These are phyloP conservation scores for Caenorhabditis imperialis DNA, from an alignment of 2,888 invertebrate species.

Conservation along the genomic window DNA sequence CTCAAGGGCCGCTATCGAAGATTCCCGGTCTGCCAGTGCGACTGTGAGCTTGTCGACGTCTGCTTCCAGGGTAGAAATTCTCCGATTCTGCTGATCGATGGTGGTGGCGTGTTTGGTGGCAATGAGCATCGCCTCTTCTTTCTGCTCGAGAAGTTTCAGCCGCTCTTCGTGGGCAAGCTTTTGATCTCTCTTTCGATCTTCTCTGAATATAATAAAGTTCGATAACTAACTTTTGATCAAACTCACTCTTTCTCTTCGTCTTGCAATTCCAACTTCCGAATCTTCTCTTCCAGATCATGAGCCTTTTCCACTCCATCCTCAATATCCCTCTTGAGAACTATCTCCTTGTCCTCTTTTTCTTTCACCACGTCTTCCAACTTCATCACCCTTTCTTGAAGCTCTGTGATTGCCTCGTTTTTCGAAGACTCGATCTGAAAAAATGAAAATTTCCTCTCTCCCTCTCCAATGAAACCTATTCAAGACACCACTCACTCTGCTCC, in stretches of 20 bases:
- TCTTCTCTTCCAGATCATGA: constrained; percentile 26
- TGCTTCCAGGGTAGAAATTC: constrained; percentile 19
- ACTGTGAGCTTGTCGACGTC: constrained; percentile 26
- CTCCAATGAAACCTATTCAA: background rate
- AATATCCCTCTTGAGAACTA: constrained; percentile 25
- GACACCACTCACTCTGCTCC: constrained; percentile 17
- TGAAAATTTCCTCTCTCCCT: no score
- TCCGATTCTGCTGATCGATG: constrained; percentile 26
- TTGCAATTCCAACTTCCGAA: constrained; percentile 18
- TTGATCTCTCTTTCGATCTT: constrained; percentile 48
- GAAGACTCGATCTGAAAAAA: constrained; percentile 52
- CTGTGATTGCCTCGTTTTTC: constrained; percentile 32
- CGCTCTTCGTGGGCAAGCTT: constrained; percentile 42
- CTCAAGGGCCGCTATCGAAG: constrained; percentile 51
- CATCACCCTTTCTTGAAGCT: constrained; percentile 45
- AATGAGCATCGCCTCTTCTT: constrained; percentile 45
- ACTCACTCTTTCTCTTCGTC: constrained; percentile 44
- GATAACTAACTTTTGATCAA: no score
- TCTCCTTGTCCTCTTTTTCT: constrained; percentile 49
- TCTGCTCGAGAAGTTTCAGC: constrained; percentile 44
- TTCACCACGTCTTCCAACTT: constrained; percentile 52
- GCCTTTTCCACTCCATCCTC: constrained; percentile 45
- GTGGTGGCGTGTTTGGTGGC: constrained; percentile 28
- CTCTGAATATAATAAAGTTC: constrained; percentile 19
- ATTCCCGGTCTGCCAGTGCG: constrained; percentile 29